Base-by-base conservation (phyloP, 2,888 invertebrate species). In the Acanthosepion pharaonis region DNA sequence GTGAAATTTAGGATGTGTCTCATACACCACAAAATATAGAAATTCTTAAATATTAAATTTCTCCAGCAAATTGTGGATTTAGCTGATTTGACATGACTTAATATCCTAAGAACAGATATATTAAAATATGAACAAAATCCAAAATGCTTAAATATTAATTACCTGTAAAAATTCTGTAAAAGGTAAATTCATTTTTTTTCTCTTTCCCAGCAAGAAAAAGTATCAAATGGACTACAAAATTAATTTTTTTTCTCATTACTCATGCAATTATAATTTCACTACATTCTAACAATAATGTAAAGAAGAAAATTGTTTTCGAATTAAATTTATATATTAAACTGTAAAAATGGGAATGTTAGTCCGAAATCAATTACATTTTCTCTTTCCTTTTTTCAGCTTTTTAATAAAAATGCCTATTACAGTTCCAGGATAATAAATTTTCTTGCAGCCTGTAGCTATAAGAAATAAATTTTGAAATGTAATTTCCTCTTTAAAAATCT, bases 401-500 rank as follows among this genome's bases (percentile, higher is more conserved):
- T 94, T 53, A 59, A 28, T 64, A 5, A 92, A 92, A 91, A 59
- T 53, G 55, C 94, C 48, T 94, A 92, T 28, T 59, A 42, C 93
- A 93, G 33, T 51, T 93, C n/a, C 51, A 51, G 93, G 53, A 28
- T 93, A 51, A 51, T 92, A 8, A 15, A 6, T 92, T 93, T 93
- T 93, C 48, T 53, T 49, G 48, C 93, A 93, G 93, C 42, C 93
- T 93, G 28, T 28, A 9, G 33, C 28, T 25, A n/a, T 33, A 78
- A n/a, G n/a, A n/a, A 33, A 78, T 78, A 78, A 78, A 33, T 2
- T 78, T n/a, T 78, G 9, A 78, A 78, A 9, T n/a, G 78, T 78
- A n/a, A 78, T 3, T 78, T 78, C 28, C 9, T 78, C 78, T 33
- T 33, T 78, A 78, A 18, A 33, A 78, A 59, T 20, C 23, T 59